These are phyloP conservation scores for Stenchaetothrips biformis DNA, from an alignment of 2,888 invertebrate genomes.

Conservation along the genomic window DNA sequence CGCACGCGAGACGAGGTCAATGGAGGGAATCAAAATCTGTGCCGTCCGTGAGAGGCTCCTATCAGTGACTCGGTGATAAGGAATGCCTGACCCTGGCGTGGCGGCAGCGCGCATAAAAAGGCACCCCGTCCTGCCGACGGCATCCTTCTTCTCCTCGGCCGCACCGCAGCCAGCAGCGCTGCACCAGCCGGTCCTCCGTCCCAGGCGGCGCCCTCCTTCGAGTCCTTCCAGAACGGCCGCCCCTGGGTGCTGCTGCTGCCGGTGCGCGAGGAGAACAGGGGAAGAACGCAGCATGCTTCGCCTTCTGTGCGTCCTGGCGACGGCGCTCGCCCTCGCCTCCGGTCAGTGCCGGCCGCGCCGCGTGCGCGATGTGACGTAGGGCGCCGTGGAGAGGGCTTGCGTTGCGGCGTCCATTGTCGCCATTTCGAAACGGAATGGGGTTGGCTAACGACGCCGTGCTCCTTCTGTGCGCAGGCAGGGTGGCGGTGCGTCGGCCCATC, in stretches of 20 bases:
- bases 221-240: no score
- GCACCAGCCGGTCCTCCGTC: no score
- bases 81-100: no score
- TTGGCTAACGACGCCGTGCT: background rate
- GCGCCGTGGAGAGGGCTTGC: background rate
- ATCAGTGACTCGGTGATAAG: no score
- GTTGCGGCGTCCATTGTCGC: background rate
- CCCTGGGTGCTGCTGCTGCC: background rate
- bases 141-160: background rate
- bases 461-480: background rate
- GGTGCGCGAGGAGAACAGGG: background rate
- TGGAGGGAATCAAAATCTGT: no score
- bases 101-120: background rate
- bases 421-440: background rate
- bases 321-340: background rate
- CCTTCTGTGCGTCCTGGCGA: background rate
- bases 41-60: no score
- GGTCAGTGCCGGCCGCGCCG: background rate
- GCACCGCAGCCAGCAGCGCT: background rate
- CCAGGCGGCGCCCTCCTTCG: no score
- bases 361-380: background rate
- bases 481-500: background rate
- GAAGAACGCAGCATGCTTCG: background rate
- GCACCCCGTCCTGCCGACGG: background rate
- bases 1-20: no score